Conservation (phyloP, 2,113 vertebrate species). For the Nansenia antarctica region DNA sequence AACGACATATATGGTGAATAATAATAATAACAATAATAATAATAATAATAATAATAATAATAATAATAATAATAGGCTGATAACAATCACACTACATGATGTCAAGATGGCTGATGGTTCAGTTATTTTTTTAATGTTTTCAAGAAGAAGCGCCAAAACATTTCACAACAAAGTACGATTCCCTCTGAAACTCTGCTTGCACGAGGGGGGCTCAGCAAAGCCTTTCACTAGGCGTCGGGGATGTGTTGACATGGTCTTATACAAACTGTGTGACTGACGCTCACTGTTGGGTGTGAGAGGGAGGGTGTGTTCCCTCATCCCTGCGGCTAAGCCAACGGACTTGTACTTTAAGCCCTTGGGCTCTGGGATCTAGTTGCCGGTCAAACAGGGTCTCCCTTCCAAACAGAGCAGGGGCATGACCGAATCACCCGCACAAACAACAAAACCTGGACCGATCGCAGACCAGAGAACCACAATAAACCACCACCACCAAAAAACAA, state of each 20-base stretch:
- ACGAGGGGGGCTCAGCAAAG: not conserved
- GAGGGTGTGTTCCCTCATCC: no score
- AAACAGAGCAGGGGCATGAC: slow-evolving; percentile 36
- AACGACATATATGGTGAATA: slow-evolving; percentile 29
- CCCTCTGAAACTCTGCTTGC: not conserved
- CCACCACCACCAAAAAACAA: no score
- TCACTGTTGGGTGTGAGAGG: no score
- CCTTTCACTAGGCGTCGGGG: no score
- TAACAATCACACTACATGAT: slow-evolving; percentile 32
- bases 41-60: no score
- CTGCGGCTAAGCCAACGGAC: slow-evolving; percentile 59
- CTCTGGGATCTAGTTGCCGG: slow-evolving; percentile 57
- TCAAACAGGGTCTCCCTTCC: slow-evolving; percentile 55
- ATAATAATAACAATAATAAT: no score
- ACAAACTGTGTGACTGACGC: no score
- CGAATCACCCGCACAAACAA: slow-evolving; percentile 24
- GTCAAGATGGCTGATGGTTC: slow-evolving; percentile 46
- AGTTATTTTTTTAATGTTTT: slow-evolving; percentile 33
- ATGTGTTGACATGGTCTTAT: no score
- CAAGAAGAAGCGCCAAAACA: slow-evolving; percentile 21
- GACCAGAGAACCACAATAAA: no score
- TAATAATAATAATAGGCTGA: no score
- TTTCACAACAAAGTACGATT: no score
- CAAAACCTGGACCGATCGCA: not conserved
- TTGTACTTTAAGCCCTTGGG: slow-evolving; percentile 46